Conservation (phyloP, 2,888 invertebrate genomes). For the Aphodius granarius region DNA sequence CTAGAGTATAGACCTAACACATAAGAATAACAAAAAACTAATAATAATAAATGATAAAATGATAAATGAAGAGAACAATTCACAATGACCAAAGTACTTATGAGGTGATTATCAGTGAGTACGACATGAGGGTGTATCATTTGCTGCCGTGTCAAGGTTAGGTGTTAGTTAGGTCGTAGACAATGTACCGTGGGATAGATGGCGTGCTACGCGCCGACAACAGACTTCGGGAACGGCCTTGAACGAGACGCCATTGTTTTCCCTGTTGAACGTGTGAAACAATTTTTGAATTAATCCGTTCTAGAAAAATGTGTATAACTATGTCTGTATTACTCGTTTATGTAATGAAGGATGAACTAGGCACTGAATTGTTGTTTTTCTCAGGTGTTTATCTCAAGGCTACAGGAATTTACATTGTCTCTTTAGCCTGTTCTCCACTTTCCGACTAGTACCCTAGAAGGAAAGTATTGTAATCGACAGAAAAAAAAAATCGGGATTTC, state of each 20-base stretch:
- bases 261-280: conserved; percentile 41
- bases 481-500: too few species aligned
- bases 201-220: conserved; percentile 44
- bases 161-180: not conserved
- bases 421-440: not conserved
- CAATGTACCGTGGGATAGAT: conserved; percentile 17
- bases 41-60: too few species aligned
- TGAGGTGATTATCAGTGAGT: not conserved
- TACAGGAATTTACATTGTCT: not conserved
- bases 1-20: not conserved
- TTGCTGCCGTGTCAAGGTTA: conserved; percentile 11
- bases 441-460: too few species aligned
- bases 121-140: not conserved
- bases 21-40: not conserved
- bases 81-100: not conserved
- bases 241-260: conserved; percentile 40
- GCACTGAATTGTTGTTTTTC: not conserved
- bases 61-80: not conserved
- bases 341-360: conserved; percentile 11
- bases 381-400: not conserved
- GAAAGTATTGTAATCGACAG: too few species aligned
- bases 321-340: conserved; percentile 13
- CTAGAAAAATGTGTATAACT: conserved; percentile 14
- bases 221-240: conserved; percentile 46
- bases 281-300: conserved; percentile 8